Conservation (phyloP, 2,888 invertebrate genomes). For the Hydrotaea cyrtoneurina region DNA sequence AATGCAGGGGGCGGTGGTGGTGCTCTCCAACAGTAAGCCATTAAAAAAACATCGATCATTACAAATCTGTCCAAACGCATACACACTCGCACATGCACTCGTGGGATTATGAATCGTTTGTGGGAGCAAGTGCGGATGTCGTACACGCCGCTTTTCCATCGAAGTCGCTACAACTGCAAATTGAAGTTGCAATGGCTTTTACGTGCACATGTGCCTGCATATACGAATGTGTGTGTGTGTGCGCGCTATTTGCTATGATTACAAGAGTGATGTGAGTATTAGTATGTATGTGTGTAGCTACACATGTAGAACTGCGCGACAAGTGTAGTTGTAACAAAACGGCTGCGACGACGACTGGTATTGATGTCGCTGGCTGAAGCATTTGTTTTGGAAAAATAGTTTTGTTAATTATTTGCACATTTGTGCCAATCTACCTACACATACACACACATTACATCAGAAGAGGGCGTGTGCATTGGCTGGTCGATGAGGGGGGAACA, state of each 20-base stretch:
- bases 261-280: neutral
- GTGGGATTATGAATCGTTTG: slow-evolving; percentile 36
- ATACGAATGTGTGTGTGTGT: neutral
- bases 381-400: slow-evolving; percentile 48
- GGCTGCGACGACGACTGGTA: slow-evolving; percentile 3
- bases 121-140: neutral
- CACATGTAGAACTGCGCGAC: neutral
- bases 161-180: neutral
- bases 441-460: slow-evolving; percentile 4
- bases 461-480: neutral
- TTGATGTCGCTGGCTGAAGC: slow-evolving; percentile 16
- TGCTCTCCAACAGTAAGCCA: slow-evolving; percentile 9
- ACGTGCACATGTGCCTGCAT: neutral
- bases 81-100: neutral
- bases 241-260: neutral
- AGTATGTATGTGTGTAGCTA: neutral
- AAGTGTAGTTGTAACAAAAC: slow-evolving; percentile 5
- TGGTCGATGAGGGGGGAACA: neutral
- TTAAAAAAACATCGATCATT: slow-evolving; percentile 54
- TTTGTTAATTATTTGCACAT: slow-evolving; percentile 65
- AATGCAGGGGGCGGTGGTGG: neutral
- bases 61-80: slow-evolving; percentile 37
- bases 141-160: neutral
- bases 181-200: slow-evolving; percentile 4
- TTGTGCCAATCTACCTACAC: slow-evolving; percentile 38